A percentile compares a stretch with the other conserved stretches of the same genome.
Evolutionary conservation across 2,888 invertebrate species (phyloP).

Genomic region (Miltochrista miniata): DNA sequence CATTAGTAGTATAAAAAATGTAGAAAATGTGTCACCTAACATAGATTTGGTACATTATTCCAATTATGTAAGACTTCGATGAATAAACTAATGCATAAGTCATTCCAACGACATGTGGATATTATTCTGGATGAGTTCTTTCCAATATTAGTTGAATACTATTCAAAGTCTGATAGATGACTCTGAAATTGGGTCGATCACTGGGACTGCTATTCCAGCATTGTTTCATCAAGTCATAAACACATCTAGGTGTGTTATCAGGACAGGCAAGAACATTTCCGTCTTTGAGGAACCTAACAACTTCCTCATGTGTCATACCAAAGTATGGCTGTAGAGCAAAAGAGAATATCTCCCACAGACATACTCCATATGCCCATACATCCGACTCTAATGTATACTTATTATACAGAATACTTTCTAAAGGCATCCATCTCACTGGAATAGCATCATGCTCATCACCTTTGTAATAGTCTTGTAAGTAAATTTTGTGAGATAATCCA

Average conservation of each 20-base stretch:
- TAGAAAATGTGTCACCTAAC: constrained; percentile 9
- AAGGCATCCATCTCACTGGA: constrained; percentile 98
- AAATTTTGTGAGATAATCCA: constrained; percentile 97
- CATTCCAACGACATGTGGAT: constrained; percentile 32
- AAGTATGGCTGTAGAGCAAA: constrained; percentile 98
- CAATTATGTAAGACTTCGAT: constrained; percentile 16
- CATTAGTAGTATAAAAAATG: not conserved
- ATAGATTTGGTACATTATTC: constrained; percentile 2
- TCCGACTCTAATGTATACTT: constrained; percentile 98
- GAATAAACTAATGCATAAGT: constrained; percentile 31
- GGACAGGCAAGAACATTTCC: constrained; percentile 96
- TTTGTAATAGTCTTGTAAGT: constrained; percentile 97
- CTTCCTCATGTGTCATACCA: constrained; percentile 98
- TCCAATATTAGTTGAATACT: constrained; percentile 84
- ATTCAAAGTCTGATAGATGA: constrained; percentile 91
- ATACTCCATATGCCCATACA: constrained; percentile 98
- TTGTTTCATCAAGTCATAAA: constrained; percentile 96
- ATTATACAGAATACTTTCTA: constrained; percentile 97
- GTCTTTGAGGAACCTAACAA: constrained; percentile 96
- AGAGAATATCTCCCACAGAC: constrained; percentile 98
- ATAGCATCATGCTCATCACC: constrained; percentile 98
- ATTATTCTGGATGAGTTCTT: constrained; percentile 66
- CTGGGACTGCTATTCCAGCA: constrained; percentile 96
- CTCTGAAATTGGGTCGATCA: constrained; percentile 93
- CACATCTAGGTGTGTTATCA: constrained; percentile 92